Evolutionary conservation across 2,888 invertebrate species (phyloP), one percentile per base, ranked within the genome.

Genomic region (Chloroclysta siterata): DNA sequence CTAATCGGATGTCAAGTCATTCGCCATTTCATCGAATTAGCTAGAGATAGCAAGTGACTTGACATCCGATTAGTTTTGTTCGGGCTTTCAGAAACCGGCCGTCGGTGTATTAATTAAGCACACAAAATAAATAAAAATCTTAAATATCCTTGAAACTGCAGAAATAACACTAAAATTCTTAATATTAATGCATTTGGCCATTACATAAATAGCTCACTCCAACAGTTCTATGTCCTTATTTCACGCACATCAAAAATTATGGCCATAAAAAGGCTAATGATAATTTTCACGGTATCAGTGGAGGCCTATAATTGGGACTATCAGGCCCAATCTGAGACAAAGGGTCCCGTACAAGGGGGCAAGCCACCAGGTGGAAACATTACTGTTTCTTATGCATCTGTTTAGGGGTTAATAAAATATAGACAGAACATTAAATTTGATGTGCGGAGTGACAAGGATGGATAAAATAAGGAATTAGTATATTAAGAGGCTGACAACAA

Each of bases 291-390:
- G 76, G 76, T 76, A 70, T 69, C 59, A 71, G 67, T 70, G 39
- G 41, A 51, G 46, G 76, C 82, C 76, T 79, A 60, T 84, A 86
- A 85, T 86, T 79, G 78, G 63, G 62, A 55, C 72, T 86, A 82
- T 85, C 85, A 70, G 72, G 69, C 73, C 72, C 70, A 76, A 84
- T 88, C 82, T 88, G 87, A 90, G 88, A 88, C 87, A 85, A 83
- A 80, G 79, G 85, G 82, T 73, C 69, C 33, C 11, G 48, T 57
- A 42, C 33, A 53, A 42, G 61, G 68, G 58, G 66, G 39, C 65
- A 47, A 8, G 11, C 47, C 47, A 54, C 73, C 73, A 70, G 73
- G 70, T 73, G 73, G 60, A 69, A 51, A 63, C 74, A 66, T 66
- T 77, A 78, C 72, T 70, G 73, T 70, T 65, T 62, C 69, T 63